phyloP scores from a whole-genome alignment of 1,140 invertebrate species.

The Monochamus saltuarius region DNA sequence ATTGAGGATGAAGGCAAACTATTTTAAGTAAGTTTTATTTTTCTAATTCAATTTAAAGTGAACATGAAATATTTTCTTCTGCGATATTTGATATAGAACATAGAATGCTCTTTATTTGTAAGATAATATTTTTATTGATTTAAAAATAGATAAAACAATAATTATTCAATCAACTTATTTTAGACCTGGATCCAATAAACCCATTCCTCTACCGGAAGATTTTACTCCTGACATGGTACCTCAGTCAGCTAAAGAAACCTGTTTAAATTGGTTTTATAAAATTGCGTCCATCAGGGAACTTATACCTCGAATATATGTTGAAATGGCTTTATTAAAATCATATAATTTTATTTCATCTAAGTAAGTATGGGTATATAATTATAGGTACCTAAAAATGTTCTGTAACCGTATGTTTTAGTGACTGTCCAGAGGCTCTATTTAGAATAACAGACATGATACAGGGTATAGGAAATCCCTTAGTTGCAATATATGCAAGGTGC shows the following conservation, averaged over 20 bases:
- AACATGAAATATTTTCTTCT: neutral
- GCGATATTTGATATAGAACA: no score
- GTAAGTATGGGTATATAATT: constrained; percentile 20
- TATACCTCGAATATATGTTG: constrained; percentile 91
- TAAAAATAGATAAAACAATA: no score
- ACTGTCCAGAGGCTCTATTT: constrained; percentile 71
- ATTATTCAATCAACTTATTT: neutral
- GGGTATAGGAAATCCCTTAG: constrained; percentile 92
- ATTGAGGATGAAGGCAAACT: constrained; percentile 72
- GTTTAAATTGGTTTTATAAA: constrained; percentile 98
- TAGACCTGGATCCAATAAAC: constrained; percentile 38
- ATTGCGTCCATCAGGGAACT: constrained; percentile 96
- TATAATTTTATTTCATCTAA: constrained; percentile 73
- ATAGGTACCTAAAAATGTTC: no score
- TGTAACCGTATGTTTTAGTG: constrained; percentile 55
- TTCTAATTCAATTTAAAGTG: neutral
- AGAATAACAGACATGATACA: constrained; percentile 83
- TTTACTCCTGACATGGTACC: constrained; percentile 76
- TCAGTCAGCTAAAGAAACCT: constrained; percentile 92
- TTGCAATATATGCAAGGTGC: constrained; percentile 85
- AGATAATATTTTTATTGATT: no score
- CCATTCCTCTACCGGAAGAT: constrained; percentile 62
- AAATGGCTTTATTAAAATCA: constrained; percentile 90
- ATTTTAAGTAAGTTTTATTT: constrained; percentile 26
- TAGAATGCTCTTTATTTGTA: no score